Base-by-base conservation (phyloP, 1,140 invertebrate species). In the Tribolium madens region DNA sequence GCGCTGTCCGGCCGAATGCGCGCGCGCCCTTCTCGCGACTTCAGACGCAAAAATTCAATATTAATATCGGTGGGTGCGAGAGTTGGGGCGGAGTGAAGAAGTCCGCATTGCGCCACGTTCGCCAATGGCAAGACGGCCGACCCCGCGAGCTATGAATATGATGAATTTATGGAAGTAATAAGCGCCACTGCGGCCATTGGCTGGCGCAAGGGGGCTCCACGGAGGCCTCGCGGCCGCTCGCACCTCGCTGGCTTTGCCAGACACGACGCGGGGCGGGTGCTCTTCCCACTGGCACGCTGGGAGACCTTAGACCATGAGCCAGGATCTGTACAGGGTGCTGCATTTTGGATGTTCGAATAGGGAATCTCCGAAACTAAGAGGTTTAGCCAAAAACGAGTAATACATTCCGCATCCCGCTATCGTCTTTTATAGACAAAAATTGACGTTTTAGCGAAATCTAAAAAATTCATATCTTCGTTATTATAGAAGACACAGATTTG, bases 121-220 rank as follows among this genome's bases (percentile, higher is more conserved):
- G 78, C 82, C 82, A 83, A 83, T 83, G 71, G 76, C 73, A 53
- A 71, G 42, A 53, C 70, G 21, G 72, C 64, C 48, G 60, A 72
- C 74, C 78, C 78, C 76, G 79, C 79, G 74, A 75, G 79, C 80
- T 89, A 83, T 81, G 81, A 81, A 81, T 83, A 83, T 83, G 82
- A 83, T 79, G 79, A 79, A 83, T 83, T 89, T 89, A 89, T 89
- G 88, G 87, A 89, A 88, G 88, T 89, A 89, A 89, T 89, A 89
- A 88, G 88, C 88, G 84, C 85, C 85, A 85, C 85, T 57, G 68
- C 72, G 70, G 72, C 76, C 78, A 81, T 82, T 82, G 88, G 88
- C 87, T 84, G 86, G 0, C 5, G 36, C 36, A 7, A n/a, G n/a
- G n/a, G 36, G 36, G n/a, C 36, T 42, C 36, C 21, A 26, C 4